Evolutionary conservation across 2,888 invertebrate genomes (phyloP).

Genomic region (Epirrhoe tristata): DNA sequence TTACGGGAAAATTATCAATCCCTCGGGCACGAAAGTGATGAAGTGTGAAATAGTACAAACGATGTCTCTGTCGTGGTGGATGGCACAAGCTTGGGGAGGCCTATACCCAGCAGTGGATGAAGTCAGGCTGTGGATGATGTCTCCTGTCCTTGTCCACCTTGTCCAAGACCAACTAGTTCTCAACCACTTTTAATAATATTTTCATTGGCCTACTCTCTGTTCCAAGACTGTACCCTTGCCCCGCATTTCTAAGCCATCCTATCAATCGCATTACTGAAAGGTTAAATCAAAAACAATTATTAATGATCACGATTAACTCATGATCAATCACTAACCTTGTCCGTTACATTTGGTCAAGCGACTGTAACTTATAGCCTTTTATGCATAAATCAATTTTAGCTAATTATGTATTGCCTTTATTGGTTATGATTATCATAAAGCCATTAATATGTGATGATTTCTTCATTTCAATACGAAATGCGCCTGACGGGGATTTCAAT

Average conservation of each 20-base stretch:
- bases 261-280: slow-evolving; percentile 17
- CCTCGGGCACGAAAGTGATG: no score
- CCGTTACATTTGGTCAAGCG: slow-evolving; percentile 25
- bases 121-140: no score
- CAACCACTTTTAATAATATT: background rate
- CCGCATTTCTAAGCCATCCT: slow-evolving; percentile 20
- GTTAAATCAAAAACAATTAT: slow-evolving; percentile 17
- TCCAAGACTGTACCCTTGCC: slow-evolving; percentile 5
- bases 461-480: slow-evolving; percentile 14
- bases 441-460: slow-evolving; percentile 16
- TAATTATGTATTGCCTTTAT: slow-evolving; percentile 30
- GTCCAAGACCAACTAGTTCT: background rate
- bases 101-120: no score
- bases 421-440: slow-evolving; percentile 17
- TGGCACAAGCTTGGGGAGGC: no score
- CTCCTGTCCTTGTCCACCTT: background rate
- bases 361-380: slow-evolving; percentile 27
- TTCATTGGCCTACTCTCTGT: background rate
- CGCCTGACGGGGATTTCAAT: background rate
- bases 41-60: no score
- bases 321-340: slow-evolving; percentile 26
- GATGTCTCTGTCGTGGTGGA: no score
- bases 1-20: no score
- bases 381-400: slow-evolving; percentile 27
- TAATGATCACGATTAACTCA: slow-evolving; percentile 28